These are phyloP conservation scores for Homarus gammarus DNA, from an alignment of 2,888 invertebrate genomes.

Conservation along the genomic window DNA sequence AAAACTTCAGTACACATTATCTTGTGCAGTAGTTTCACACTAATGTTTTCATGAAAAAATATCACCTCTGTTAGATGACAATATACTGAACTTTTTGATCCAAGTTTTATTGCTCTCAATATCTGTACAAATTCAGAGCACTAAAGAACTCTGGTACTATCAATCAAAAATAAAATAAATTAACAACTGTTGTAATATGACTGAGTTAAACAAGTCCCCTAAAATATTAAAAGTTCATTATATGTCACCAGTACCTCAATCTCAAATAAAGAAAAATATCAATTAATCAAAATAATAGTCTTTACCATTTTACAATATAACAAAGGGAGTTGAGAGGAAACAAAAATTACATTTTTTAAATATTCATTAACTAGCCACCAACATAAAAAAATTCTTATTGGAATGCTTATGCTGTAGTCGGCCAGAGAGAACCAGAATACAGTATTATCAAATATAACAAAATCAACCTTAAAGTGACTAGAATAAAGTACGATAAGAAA, in stretches of 20 bases:
- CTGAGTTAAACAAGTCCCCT: background rate
- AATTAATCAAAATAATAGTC: background rate
- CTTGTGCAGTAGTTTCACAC: constrained; percentile 17
- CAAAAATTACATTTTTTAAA: background rate
- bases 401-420: constrained; percentile 13
- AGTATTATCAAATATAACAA: background rate
- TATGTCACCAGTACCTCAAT: background rate
- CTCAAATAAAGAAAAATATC: background rate
- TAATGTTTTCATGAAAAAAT: constrained; percentile 15
- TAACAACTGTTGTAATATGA: background rate
- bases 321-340: background rate
- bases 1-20: constrained; percentile 22
- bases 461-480: constrained; percentile 34
- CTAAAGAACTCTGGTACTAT: background rate
- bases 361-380: constrained; percentile 15
- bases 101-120: background rate
- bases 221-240: background rate
- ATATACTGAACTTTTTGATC: background rate
- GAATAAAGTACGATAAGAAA: constrained; percentile 22
- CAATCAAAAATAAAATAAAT: background rate
- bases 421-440: background rate
- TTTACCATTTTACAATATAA: background rate
- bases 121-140: background rate
- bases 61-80: background rate
- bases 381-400: constrained; percentile 6